Conservation (phyloP, 2,888 invertebrate genomes). For the Nebria salina region DNA sequence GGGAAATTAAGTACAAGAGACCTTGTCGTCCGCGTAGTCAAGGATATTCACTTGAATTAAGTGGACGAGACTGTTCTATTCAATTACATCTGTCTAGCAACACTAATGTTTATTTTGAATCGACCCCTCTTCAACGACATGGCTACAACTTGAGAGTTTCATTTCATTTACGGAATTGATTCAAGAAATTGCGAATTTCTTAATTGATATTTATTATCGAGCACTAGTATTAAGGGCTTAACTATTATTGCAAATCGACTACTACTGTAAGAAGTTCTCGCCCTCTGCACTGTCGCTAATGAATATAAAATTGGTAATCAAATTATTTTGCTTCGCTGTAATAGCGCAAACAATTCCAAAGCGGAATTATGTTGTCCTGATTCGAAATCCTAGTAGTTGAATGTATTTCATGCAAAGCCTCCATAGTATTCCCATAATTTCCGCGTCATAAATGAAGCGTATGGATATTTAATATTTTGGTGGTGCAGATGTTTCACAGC, state of each 20-base stretch:
- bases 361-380: no score
- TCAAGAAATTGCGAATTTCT: neutral
- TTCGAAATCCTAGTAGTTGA: no score
- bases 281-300: no score
- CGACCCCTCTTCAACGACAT: neutral
- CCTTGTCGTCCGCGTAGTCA: neutral
- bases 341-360: no score
- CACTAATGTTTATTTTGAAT: neutral
- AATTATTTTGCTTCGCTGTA: no score
- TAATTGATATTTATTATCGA: neutral
- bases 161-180: neutral
- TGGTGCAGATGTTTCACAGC: conserved; percentile 20
- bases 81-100: neutral
- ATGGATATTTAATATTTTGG: neutral
- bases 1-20: conserved; percentile 5
- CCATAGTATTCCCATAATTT: neutral
- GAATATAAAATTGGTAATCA: no score
- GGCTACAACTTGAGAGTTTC: neutral
- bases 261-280: neutral
- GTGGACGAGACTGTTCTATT: conserved; percentile 11
- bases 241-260: neutral
- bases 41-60: conserved; percentile 8
- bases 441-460: neutral
- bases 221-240: neutral
- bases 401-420: no score